Evolutionary conservation across 2,888 invertebrate genomes (phyloP).

Genomic region (Drosophila eohydei): DNA sequence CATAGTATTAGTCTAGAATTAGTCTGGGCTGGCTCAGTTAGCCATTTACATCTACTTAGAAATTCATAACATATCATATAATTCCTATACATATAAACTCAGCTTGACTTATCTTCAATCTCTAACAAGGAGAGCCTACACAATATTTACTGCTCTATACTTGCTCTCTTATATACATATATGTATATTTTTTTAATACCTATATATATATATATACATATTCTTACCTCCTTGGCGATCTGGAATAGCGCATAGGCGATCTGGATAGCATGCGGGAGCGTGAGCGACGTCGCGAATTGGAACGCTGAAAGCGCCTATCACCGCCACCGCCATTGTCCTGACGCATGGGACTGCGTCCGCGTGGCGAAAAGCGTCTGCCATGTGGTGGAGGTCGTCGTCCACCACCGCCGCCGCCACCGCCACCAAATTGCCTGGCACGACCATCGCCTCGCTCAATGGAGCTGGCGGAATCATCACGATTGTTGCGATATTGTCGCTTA

Average conservation of each 20-base stretch:
- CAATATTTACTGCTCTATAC: too few species aligned
- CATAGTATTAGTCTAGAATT: too few species aligned
- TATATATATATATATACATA: neutral
- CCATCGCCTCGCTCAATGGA: slow-evolving; percentile 82
- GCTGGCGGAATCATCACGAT: slow-evolving; percentile 89
- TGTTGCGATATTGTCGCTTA: slow-evolving; percentile 94
- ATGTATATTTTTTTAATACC: neutral
- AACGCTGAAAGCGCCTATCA: slow-evolving; percentile 75
- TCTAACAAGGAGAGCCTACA: too few species aligned
- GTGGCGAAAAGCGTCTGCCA: slow-evolving; percentile 73
- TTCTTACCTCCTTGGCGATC: slow-evolving; percentile 83
- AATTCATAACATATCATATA: too few species aligned
- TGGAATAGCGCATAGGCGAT: slow-evolving; percentile 83
- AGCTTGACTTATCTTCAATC: too few species aligned
- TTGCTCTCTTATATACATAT: too few species aligned
- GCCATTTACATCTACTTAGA: too few species aligned
- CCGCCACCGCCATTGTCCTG: slow-evolving; percentile 71
- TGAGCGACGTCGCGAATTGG: slow-evolving; percentile 82
- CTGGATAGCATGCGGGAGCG: slow-evolving; percentile 83
- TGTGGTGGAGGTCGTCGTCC: slow-evolving; percentile 72
- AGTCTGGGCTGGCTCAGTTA: too few species aligned
- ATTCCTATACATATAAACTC: too few species aligned
- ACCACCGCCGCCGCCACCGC: slow-evolving; percentile 72
- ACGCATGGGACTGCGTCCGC: slow-evolving; percentile 73
- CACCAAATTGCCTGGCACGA: slow-evolving; percentile 75